phyloP scores from a whole-genome alignment of 23 tunicate species.

The Clavelina lepadiformis region DNA sequence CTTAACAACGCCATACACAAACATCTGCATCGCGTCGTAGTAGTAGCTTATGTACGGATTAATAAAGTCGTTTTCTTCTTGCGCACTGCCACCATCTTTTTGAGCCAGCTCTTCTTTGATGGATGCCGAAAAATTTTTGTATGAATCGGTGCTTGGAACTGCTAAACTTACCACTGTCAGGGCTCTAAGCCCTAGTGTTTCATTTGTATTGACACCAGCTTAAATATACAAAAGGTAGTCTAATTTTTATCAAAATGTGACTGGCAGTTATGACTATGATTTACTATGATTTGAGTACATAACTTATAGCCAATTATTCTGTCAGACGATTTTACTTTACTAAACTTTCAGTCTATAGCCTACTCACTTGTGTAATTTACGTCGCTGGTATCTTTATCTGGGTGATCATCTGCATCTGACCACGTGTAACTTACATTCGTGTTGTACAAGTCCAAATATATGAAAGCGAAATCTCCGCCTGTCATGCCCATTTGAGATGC shows the following conservation, averaged over 20 bases:
- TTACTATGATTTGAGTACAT: no score
- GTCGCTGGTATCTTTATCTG: conserved; percentile 7
- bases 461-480: conserved; percentile 57
- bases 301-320: no score
- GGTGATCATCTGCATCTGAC: conserved; percentile 60
- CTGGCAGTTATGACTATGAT: no score
- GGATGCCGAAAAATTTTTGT: conserved; percentile 41
- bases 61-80: conserved; percentile 41
- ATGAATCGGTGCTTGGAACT: conserved; percentile 36
- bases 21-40: conserved; percentile 53
- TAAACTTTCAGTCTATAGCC: no score
- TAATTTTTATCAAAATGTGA: no score
- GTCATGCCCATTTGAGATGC: conserved; percentile 58
- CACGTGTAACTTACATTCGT: conserved; percentile 60
- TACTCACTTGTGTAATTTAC: not conserved
- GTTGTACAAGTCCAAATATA: conserved; percentile 79
- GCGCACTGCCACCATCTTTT: not conserved
- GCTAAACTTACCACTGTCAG: conserved; percentile 51
- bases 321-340: no score
- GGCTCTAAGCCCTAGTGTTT: no score
- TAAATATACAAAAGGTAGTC: no score
- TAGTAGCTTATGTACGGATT: conserved; percentile 65
- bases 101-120: conserved; percentile 18
- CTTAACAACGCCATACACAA: conserved; percentile 28
- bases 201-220: no score